Percentiles rank a stretch among this genome's conserved stretches.
Conservation (phyloP, 2,797 vertebrate genomes). For the Echiichthys vipera region DNA sequence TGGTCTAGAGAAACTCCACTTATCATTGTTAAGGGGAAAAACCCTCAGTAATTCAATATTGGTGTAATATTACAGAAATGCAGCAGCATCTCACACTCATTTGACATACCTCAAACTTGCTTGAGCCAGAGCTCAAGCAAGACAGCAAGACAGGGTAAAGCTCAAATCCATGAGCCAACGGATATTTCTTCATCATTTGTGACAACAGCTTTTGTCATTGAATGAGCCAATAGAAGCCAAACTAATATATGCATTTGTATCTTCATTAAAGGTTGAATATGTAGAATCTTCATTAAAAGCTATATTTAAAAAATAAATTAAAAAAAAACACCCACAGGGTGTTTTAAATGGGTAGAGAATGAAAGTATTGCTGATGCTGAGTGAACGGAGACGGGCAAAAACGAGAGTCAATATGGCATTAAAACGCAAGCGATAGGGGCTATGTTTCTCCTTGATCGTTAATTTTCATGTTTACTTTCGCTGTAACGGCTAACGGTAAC, state of each 20-base stretch:
- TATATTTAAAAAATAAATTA: too few relatives aligned
- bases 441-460: too few relatives aligned
- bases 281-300: too few relatives aligned
- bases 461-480: too few relatives aligned
- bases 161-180: background rate
- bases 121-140: background rate
- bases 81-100: slow-evolving; percentile 10
- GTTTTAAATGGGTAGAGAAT: too few relatives aligned
- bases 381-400: too few relatives aligned
- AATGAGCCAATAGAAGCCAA: background rate
- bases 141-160: background rate
- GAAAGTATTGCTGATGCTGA: too few relatives aligned
- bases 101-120: slow-evolving; percentile 1
- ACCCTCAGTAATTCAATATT: background rate
- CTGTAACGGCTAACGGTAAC: too few relatives aligned
- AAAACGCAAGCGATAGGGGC: too few relatives aligned
- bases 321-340: too few relatives aligned
- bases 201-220: background rate
- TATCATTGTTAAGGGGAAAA: background rate
- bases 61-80: slow-evolving; percentile 3
- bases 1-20: background rate
- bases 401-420: too few relatives aligned
- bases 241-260: background rate
- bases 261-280: too few relatives aligned
- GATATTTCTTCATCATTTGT: background rate